Percentiles rank a stretch among this genome's conserved stretches.
phyloP scores from a whole-genome alignment of 2,888 invertebrate genomes.

The Tiliacea citrago region DNA sequence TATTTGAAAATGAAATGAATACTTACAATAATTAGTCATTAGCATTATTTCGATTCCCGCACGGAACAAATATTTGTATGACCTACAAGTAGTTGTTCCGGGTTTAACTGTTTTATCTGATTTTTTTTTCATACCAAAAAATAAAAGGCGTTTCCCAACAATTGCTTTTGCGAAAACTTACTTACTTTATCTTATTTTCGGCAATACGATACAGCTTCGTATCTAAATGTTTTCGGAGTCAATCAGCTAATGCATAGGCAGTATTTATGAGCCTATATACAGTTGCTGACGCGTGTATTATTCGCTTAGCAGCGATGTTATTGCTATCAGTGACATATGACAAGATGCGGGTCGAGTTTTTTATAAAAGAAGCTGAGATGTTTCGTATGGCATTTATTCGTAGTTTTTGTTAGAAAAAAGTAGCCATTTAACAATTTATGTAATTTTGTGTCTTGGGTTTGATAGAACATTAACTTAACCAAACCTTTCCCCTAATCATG shows the following conservation, averaged over 20 bases:
- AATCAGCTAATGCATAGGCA: conserved; percentile 57
- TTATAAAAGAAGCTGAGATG: not conserved
- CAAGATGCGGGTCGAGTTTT: conserved; percentile 27
- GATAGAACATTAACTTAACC: not conserved
- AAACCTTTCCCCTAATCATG: too few species aligned
- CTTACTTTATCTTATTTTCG: conserved; percentile 9
- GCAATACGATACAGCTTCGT: conserved; percentile 17
- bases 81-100: too few species aligned
- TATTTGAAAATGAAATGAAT: too few species aligned
- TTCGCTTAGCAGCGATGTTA: conserved; percentile 21
- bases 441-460: not conserved
- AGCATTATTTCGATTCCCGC: too few species aligned
- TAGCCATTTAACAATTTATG: too few species aligned
- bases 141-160: too few species aligned
- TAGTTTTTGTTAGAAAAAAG: not conserved
- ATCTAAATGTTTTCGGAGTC: conserved; percentile 42
- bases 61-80: too few species aligned
- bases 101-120: too few species aligned
- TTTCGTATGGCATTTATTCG: not conserved
- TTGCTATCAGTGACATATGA: conserved; percentile 27
- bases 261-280: conserved; percentile 44
- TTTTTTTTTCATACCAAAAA: too few species aligned
- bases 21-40: too few species aligned
- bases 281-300: conserved; percentile 37
- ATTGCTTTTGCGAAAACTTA: too few species aligned